These are phyloP conservation scores for Aurelia coerulea DNA, from an alignment of 30 jellyfish, hydroid and myxozoan species.

Conservation along the genomic window DNA sequence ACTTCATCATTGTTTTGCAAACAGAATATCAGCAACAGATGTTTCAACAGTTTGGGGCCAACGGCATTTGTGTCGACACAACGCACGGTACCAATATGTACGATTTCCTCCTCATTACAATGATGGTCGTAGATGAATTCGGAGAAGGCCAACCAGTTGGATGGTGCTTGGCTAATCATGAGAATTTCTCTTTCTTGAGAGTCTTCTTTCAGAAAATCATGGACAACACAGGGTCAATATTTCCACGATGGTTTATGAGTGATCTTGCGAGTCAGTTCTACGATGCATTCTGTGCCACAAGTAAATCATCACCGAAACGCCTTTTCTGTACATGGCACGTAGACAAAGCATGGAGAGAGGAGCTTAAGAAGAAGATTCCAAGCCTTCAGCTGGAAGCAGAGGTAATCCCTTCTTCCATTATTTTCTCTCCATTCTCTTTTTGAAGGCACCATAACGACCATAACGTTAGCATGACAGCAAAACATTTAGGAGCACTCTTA, in stretches of 20 bases:
- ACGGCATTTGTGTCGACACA: slow-evolving; percentile 51
- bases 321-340: slow-evolving; percentile 69
- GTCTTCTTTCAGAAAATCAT: slow-evolving; percentile 11
- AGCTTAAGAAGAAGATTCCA: slow-evolving; percentile 14
- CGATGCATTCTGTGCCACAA: slow-evolving; percentile 29
- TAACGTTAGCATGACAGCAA: no score
- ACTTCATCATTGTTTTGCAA: slow-evolving; percentile 36
- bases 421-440: no score
- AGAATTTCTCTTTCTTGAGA: slow-evolving; percentile 4
- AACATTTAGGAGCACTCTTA: no score
- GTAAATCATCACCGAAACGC: slow-evolving; percentile 17
- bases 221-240: slow-evolving; percentile 15
- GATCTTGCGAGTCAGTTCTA: slow-evolving; percentile 56
- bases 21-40: slow-evolving; percentile 36
- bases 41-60: slow-evolving; percentile 26
- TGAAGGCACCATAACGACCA: no score
- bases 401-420: background rate
- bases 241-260: slow-evolving; percentile 55
- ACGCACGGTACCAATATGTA: slow-evolving; percentile 59
- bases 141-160: slow-evolving; percentile 64
- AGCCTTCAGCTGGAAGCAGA: background rate
- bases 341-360: slow-evolving; percentile 65
- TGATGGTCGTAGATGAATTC: slow-evolving; percentile 42
- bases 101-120: slow-evolving; percentile 30
- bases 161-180: slow-evolving; percentile 52